These are phyloP conservation scores for Tolmerus cingulatus DNA, from an alignment of 2,888 invertebrate genomes.

Conservation along the genomic window DNA sequence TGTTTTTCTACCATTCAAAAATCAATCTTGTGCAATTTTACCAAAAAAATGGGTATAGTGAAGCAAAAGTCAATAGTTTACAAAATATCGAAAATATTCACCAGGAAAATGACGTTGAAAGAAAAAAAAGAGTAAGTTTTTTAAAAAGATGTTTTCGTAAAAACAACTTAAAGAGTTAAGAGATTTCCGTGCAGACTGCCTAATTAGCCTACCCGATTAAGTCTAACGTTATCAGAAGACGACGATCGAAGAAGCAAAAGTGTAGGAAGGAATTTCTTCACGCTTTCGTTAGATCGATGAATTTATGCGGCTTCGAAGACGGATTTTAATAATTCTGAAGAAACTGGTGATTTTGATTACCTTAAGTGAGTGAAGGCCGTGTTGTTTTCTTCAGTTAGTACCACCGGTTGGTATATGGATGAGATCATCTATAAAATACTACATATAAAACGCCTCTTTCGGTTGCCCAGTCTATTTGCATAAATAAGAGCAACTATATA, in stretches of 20 bases:
- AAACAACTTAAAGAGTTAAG: neutral
- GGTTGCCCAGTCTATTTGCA: neutral
- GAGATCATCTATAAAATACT: neutral
- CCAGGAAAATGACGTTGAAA: neutral
- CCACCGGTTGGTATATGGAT: neutral
- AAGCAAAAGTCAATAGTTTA: neutral
- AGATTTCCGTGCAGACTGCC: neutral
- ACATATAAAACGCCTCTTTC: neutral
- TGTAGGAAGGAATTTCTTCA: slow-evolving; percentile 17
- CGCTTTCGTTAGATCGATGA: neutral
- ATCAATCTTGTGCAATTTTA: neutral
- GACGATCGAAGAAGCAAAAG: neutral
- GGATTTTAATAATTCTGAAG: neutral
- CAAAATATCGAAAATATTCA: neutral
- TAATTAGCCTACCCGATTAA: neutral
- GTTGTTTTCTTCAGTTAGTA: neutral
- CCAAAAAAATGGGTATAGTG: neutral
- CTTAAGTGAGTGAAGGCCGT: neutral
- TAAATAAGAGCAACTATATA: neutral
- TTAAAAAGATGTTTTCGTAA: neutral
- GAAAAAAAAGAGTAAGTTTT: neutral
- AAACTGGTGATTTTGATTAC: neutral
- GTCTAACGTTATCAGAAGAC: neutral
- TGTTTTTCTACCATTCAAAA: neutral
- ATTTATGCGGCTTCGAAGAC: neutral